Evolutionary conservation across 2,113 vertebrate species (phyloP), one percentile per base, ranked within the genome.

Genomic region (Phyllopteryx taeniolatus): DNA sequence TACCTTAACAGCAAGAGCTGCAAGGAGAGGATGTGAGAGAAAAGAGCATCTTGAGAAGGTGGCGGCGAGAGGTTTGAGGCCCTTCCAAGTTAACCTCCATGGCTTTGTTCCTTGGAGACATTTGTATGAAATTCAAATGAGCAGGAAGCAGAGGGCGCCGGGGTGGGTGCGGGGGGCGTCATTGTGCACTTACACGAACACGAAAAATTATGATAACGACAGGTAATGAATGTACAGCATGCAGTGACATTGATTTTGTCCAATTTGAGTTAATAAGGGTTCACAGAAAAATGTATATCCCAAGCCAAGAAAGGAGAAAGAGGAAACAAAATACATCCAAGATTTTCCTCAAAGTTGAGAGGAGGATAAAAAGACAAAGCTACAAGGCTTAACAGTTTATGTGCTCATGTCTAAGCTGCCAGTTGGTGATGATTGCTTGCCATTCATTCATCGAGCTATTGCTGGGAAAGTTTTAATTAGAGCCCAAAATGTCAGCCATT

Each of bases 401-500:
- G 72, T 83, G 85, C 80, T 72, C 78, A 54, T 75, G 72, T 89
- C 77, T 75, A 76, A 65, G 68, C 70, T 51, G 82, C 81, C 85
- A 86, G 68, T 83, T 86, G 82, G 83, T 91, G 89, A 92, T 92
- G 90, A 88, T 86, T 85, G 81, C 87, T 83, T 89, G 90, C 83
- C 80, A 86, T 89, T 90, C 82, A 88, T 78, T 47, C 43, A 31
- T 66, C 71, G 81, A 85, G 87, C 91, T 77, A 88, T 87, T 73
- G 88, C 81, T 70, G 81, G 85, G 77, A 76, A 84, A 74, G 77
- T 86, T 92, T 91, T 92, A 92, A 93, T 93, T 92, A 93, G 90
- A 90, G 79, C 87, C 90, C 87, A 88, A 91, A 92, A 92, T 92
- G 90, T 92, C 91, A 91, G 76, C 81, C 79, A 81, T 83, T 89